Evolutionary conservation across 2,113 vertebrate genomes (phyloP), one percentile per base, ranked within the genome.

Genomic region (Myotis lucifugus): DNA sequence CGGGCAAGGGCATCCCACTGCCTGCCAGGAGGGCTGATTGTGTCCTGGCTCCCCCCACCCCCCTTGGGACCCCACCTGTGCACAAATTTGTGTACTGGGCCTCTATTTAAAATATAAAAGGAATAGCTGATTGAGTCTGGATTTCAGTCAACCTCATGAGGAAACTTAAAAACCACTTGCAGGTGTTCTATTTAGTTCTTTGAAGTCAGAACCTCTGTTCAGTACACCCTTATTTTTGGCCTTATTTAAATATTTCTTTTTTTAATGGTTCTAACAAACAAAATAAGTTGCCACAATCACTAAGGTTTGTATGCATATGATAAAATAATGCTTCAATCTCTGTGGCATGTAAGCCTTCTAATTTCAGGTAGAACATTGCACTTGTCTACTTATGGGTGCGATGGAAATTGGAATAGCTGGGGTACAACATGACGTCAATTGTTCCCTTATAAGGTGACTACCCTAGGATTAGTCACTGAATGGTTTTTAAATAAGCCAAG

Each of bases 361-460:
- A 32, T 46, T 17, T 23, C 12, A 50, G 14, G 8, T 48, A 50
- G 5, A 66, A 79, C 4, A 67, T 54, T 74, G 8, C 12, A 34
- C 37, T 56, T 73, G 17, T 67, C 37, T 25, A 54, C 32, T 78
- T 70, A 64, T 37, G 8, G 17, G 40, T 72, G 8, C n/a, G 52
- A 73, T 27, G 8, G 10, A 1, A 19, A 18, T 18, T 79, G 46
- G 11, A 48, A 78, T 32, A 21, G 9, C 18, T 48, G 1, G 3
- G 34, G 9, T 56, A 6, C 14, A 42, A 3, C 6, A 12, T 32
- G 15, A 61, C 15, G 4, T 74, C 12, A 42, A 1, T 2, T n/a
- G 19, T 66, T 46, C 29, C 2, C 17, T 50, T 40, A 1, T 3
- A 40, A 23, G 32, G 0, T 66, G 29, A 19, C 0, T 25, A 2